Evolutionary conservation across 2,888 invertebrate genomes (phyloP), one percentile per base, ranked within the genome.

Genomic region (Xanthia icteritia): DNA sequence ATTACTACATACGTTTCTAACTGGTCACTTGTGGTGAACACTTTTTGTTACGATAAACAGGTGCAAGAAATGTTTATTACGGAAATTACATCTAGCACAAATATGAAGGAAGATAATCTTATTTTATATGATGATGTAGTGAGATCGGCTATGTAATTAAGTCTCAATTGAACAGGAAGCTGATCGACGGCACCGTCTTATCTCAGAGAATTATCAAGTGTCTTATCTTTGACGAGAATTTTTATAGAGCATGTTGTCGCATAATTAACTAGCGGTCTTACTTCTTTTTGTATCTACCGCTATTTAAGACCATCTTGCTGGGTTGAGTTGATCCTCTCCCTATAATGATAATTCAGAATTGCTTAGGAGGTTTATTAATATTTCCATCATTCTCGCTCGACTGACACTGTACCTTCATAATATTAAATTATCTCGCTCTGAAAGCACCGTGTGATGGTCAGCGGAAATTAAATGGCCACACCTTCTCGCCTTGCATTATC

Each of bases 391-490:
- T 45, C 23, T 45, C 23, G 8, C 39, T 71, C 27, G 23, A 45
- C 27, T 42, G 36, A 36, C 45, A 60, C 48, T 45, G 45, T 77
- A 23, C 15, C 48, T 58, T 15, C 9, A 64, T 23, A 23, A 65
- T 45, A 58, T 79, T 61, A 39, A 67, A 51, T 73, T 71, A 39
- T 60, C 13, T 17, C n/a, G 83, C 81, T 86, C 61, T 75, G 58
- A 80, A 83, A 83, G 87, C 85, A 72, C 78, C 63, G 76, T 76
- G 83, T 80, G 72, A 74, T 77, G 85, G 89, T 86, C 88, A 90
- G 89, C 93, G 93, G 93, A 94, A 92, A 93, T 93, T 93, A 92
- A 92, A 92, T 91, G 88, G 92, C 87, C 92, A 91, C 93, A 92
- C 93, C 93, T 92, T 90, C 90, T 87, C 81, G 88, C 80, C 85